Percentiles rank a stretch among this genome's conserved stretches.
Evolutionary conservation across 2,888 invertebrate species (phyloP).

Genomic region (Syrista parreyssii): DNA sequence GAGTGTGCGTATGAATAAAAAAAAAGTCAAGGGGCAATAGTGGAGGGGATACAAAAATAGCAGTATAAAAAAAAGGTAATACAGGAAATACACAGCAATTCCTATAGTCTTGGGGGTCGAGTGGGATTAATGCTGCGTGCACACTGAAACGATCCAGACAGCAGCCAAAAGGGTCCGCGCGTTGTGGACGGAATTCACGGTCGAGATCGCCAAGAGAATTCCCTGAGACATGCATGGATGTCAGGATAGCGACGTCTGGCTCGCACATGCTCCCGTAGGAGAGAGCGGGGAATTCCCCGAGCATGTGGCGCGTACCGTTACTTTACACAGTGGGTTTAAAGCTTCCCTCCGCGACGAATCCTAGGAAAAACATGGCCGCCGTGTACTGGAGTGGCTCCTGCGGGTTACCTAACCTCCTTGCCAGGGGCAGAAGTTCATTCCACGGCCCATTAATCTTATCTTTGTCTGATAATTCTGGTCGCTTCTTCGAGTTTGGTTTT

Average conservation of each 20-base stretch:
- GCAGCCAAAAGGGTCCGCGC: background rate
- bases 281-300: background rate
- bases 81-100: background rate
- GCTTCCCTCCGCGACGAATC: background rate
- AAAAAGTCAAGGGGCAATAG: background rate
- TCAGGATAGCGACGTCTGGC: constrained; percentile 1
- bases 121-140: background rate
- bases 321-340: background rate
- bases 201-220: background rate
- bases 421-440: constrained; percentile 22
- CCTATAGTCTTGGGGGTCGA: background rate
- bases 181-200: background rate
- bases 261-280: background rate
- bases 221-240: background rate
- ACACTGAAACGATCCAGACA: background rate
- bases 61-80: background rate
- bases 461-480: constrained; percentile 31
- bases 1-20: background rate
- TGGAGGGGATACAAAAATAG: background rate
- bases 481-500: constrained; percentile 28
- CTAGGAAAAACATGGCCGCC: background rate
- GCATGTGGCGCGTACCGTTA: background rate
- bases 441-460: constrained; percentile 39
- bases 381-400: background rate
- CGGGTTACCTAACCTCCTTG: background rate